Percentiles rank a stretch among this genome's conserved stretches.
Evolutionary conservation across 2,888 invertebrate species (phyloP).

Genomic region (Agapostemon virescens): DNA sequence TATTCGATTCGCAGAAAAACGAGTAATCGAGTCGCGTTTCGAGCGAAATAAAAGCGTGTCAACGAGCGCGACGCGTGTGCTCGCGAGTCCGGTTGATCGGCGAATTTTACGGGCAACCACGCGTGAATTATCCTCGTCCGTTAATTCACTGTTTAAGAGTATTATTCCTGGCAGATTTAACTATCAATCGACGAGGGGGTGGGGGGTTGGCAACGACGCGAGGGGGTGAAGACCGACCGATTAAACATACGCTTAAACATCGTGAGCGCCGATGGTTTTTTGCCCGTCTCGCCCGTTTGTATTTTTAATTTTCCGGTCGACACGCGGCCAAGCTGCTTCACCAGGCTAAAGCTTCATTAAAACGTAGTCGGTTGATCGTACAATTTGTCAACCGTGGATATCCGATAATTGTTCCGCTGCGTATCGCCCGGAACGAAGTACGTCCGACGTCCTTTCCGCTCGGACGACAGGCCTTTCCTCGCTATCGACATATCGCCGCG

Average conservation of each 20-base stretch:
- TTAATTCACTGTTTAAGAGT: slow-evolving; percentile 26
- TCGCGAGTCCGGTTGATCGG: neutral
- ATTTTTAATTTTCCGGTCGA: slow-evolving; percentile 27
- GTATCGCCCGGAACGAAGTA: slow-evolving; percentile 38
- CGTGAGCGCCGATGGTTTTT: slow-evolving; percentile 2
- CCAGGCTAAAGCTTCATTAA: slow-evolving; percentile 51
- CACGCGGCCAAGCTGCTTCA: slow-evolving; percentile 3
- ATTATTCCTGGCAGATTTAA: slow-evolving; percentile 21
- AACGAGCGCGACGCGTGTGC: neutral
- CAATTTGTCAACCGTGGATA: slow-evolving; percentile 52
- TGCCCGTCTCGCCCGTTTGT: neutral
- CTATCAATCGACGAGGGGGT: slow-evolving; percentile 5
- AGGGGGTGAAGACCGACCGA: neutral
- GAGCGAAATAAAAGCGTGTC: slow-evolving; percentile 16
- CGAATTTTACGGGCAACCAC: slow-evolving; percentile 11
- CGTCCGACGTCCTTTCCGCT: slow-evolving; percentile 44
- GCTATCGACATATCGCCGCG: slow-evolving; percentile 24
- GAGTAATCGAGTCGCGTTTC: neutral
- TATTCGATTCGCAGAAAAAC: slow-evolving; percentile 1
- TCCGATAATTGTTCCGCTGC: slow-evolving; percentile 57
- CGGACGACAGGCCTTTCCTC: slow-evolving; percentile 32
- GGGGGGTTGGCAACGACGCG: no score
- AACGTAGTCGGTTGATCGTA: slow-evolving; percentile 48
- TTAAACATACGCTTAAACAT: slow-evolving; percentile 3
- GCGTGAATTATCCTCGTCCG: slow-evolving; percentile 4